Conservation (phyloP, 2,113 vertebrate species). For the Tyrannus savana region DNA sequence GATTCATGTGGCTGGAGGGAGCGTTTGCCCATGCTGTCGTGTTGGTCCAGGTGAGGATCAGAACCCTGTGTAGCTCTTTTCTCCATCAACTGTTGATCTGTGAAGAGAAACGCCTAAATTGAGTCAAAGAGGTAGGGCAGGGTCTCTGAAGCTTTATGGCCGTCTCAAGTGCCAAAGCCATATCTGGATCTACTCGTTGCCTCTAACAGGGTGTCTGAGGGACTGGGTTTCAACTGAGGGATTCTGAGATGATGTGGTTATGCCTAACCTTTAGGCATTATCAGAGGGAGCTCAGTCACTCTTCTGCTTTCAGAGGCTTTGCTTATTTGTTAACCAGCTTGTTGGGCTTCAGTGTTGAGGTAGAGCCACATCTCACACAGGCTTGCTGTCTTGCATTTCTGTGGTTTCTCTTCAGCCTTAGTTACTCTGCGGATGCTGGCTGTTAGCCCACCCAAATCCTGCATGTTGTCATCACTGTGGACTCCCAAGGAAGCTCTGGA, state of each 20-base stretch:
- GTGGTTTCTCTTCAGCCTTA: not conserved
- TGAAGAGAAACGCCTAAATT: not conserved
- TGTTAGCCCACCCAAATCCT: not conserved
- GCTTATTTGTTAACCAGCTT: not conserved
- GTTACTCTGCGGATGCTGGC: not conserved
- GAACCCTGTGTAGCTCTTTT: not conserved
- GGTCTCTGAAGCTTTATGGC: not conserved
- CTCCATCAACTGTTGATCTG: not conserved
- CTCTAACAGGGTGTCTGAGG: not conserved
- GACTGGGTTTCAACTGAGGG: not conserved
- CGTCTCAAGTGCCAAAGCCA: not conserved
- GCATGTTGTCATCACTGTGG: fast-evolving
- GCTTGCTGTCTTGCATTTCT: not conserved
- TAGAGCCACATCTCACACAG: not conserved
- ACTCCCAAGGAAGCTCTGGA: conserved; percentile 28
- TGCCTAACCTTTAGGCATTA: not conserved
- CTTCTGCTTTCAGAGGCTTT: not conserved
- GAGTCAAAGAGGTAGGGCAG: not conserved
- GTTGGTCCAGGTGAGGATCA: not conserved
- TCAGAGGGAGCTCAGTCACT: not conserved
- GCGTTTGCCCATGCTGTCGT: not conserved
- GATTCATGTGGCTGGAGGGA: not conserved
- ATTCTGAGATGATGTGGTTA: not conserved
- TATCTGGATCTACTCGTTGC: not conserved
- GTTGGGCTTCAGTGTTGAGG: not conserved